These are phyloP conservation scores for Oenanthe oenanthe DNA, from an alignment of 2,113 vertebrate species.

Conservation along the genomic window DNA sequence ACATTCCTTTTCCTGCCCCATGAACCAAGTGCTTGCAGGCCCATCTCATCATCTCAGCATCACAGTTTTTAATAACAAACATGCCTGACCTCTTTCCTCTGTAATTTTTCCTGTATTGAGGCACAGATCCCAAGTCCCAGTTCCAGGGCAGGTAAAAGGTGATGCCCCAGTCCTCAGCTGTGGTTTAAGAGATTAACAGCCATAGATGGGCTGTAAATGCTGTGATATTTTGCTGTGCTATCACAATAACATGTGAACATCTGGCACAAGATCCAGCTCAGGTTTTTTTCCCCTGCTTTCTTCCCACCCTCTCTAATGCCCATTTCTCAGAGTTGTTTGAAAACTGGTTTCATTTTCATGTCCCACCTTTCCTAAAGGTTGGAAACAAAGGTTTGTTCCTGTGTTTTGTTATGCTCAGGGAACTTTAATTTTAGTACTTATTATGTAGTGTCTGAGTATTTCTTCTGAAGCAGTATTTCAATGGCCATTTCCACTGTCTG, in stretches of 20 bases:
- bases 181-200: neutral
- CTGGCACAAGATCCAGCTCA: neutral
- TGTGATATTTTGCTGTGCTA: accelerated
- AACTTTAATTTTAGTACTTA: neutral
- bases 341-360: neutral
- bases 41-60: neutral
- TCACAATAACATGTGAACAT: neutral
- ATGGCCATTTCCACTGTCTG: neutral
- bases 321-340: neutral
- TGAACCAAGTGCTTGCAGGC: neutral
- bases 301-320: neutral
- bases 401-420: neutral
- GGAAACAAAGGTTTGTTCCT: neutral
- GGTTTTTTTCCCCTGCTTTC: neutral
- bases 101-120: neutral
- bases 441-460: neutral
- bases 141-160: neutral
- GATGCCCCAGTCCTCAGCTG: neutral
- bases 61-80: neutral
- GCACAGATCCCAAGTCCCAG: neutral
- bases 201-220: neutral
- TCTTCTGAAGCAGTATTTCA: neutral
- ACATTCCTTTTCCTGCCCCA: neutral
- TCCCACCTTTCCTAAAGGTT: neutral
- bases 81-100: neutral